Evolutionary conservation across 2,888 invertebrate genomes (phyloP).

Genomic region (Drosophila parthenogenetica): DNA sequence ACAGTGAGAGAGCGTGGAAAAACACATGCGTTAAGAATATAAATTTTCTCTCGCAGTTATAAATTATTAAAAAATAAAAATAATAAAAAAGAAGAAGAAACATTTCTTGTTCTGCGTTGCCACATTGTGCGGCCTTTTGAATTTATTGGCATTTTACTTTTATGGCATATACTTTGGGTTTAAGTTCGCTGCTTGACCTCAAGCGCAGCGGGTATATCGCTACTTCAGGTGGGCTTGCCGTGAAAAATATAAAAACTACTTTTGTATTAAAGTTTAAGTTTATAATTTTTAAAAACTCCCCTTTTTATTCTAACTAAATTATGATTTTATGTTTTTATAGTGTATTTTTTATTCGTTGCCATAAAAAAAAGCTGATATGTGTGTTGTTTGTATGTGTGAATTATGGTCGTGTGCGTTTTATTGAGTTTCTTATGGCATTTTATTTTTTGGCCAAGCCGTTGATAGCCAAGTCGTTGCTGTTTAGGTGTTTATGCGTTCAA

Average conservation of each 20-base stretch:
- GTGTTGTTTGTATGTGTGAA: conserved; percentile 37
- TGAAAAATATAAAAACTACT: too few relatives aligned
- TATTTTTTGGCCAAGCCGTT: conserved; percentile 51
- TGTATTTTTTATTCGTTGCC: conserved; percentile 28
- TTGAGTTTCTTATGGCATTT: conserved; percentile 58
- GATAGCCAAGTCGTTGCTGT: conserved; percentile 40
- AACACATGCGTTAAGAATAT: conserved; percentile 70
- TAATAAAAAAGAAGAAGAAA: conserved; percentile 4
- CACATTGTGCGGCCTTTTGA: conserved; percentile 60
- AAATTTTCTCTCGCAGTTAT: conserved; percentile 67
- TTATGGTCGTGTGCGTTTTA: conserved; percentile 56
- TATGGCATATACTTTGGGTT: conserved; percentile 50
- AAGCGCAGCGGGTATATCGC: conserved; percentile 9
- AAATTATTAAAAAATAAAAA: conserved; percentile 72
- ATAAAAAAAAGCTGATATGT: conserved; percentile 25
- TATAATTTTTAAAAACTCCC: neutral
- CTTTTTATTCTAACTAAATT: neutral
- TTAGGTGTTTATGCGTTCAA: conserved; percentile 75
- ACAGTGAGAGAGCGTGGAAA: neutral
- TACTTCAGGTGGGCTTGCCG: neutral
- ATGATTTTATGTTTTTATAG: conserved; percentile 11
- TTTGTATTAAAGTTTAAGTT: neutral
- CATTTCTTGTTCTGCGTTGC: conserved; percentile 26
- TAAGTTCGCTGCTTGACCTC: conserved; percentile 11
- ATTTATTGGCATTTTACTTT: conserved; percentile 78